Percentiles rank a stretch among this genome's conserved stretches.
These are phyloP conservation scores for Choristoneura rosaceana DNA, from an alignment of 2,888 invertebrate species.

Conservation along the genomic window DNA sequence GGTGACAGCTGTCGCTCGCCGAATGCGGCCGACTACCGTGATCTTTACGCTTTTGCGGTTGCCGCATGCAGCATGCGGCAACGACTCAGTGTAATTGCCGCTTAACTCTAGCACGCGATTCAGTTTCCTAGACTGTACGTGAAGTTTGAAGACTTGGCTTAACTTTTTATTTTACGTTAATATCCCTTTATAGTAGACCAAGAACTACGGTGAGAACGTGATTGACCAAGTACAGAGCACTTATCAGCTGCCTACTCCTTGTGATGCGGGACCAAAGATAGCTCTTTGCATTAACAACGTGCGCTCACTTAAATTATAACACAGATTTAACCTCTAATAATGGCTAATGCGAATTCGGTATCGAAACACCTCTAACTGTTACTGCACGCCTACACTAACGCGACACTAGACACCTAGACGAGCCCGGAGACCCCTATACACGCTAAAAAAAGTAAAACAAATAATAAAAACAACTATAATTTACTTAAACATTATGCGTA, in stretches of 20 bases:
- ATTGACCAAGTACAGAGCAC: constrained; percentile 4
- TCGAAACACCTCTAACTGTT: constrained; percentile 62
- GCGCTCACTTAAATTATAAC: constrained; percentile 64
- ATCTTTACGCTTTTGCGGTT: too few species aligned
- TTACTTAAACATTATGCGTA: constrained; percentile 84
- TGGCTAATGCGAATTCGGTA: constrained; percentile 64
- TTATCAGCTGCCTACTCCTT: constrained; percentile 45
- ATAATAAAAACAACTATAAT: constrained; percentile 83
- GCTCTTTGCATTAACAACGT: constrained; percentile 47
- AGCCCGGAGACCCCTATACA: constrained; percentile 62
- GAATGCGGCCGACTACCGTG: too few species aligned
- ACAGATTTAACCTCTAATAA: constrained; percentile 70
- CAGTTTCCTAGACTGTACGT: neutral
- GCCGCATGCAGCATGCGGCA: too few species aligned
- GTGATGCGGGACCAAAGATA: constrained; percentile 54
- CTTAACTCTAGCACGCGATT: too few species aligned
- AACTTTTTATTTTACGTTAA: neutral
- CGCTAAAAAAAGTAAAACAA: constrained; percentile 70
- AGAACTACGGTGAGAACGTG: neutral
- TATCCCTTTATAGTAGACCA: neutral
- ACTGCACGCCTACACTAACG: constrained; percentile 68
- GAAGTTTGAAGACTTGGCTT: neutral
- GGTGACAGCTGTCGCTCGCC: too few species aligned
- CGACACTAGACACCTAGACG: constrained; percentile 63
- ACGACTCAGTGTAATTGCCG: too few species aligned